phyloP scores from a whole-genome alignment of 2,888 invertebrate species.

The Dicyrtoma fusca region DNA sequence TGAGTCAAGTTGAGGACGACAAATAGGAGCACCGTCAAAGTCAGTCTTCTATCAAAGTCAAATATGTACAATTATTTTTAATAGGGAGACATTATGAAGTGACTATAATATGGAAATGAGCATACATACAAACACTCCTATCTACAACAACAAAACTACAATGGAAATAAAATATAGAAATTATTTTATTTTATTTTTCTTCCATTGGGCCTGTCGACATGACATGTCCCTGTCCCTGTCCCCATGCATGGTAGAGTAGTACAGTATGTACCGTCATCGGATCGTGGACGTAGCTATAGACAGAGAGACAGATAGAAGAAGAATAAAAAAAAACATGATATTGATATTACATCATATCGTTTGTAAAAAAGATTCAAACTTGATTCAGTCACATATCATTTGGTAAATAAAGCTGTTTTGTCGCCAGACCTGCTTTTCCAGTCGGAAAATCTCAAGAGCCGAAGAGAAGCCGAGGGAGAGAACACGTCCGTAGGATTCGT shows the following conservation, averaged over 20 bases:
- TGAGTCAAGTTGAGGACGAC: background rate
- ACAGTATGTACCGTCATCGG: background rate
- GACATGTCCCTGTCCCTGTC: slow-evolving; percentile 15
- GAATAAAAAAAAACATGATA: background rate
- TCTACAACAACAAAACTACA: no score
- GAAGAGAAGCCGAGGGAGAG: background rate
- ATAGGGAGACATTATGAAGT: no score
- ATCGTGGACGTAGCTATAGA: background rate
- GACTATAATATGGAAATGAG: no score
- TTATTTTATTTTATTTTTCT: no score
- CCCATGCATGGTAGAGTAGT: background rate
- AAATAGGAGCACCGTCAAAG: background rate
- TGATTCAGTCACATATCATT: slow-evolving; percentile 33
- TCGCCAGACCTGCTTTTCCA: slow-evolving; percentile 38
- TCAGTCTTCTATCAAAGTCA: no score
- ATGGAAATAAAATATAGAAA: no score
- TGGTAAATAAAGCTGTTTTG: slow-evolving; percentile 40
- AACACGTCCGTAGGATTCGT: background rate
- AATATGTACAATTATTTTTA: no score
- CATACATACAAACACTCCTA: no score
- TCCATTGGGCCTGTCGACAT: slow-evolving; percentile 11
- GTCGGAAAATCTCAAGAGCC: slow-evolving; percentile 18
- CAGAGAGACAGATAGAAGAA: slow-evolving; percentile 5
- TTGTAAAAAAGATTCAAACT: background rate
- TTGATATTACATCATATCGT: no score